Percentiles rank a stretch among this genome's conserved stretches.
Evolutionary conservation across 2,888 invertebrate genomes (phyloP).

Genomic region (Pseudoips prasinana): DNA sequence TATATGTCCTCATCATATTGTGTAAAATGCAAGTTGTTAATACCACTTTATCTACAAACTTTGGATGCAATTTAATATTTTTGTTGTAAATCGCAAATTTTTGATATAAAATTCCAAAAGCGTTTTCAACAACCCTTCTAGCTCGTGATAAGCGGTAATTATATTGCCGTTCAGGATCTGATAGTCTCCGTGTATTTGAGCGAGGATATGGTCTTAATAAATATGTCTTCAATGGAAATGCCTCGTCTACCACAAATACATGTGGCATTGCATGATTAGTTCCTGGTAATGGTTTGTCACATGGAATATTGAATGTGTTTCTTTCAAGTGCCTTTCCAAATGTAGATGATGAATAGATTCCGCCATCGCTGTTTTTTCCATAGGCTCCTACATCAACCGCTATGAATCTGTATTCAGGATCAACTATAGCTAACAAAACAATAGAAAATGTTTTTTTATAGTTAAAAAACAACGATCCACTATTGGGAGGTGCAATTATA

Average conservation of each 20-base stretch:
- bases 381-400: slow-evolving; percentile 38
- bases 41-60: slow-evolving; percentile 26
- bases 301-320: slow-evolving; percentile 25
- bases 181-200: slow-evolving; percentile 15
- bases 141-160: slow-evolving; percentile 24
- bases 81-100: slow-evolving; percentile 21
- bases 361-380: slow-evolving; percentile 41
- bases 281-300: slow-evolving; percentile 24
- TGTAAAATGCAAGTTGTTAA: slow-evolving; percentile 27
- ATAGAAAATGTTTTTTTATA: slow-evolving; percentile 15
- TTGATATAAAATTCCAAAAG: slow-evolving; percentile 25
- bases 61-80: slow-evolving; percentile 22
- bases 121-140: slow-evolving; percentile 24
- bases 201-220: slow-evolving; percentile 19
- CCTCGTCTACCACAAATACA: slow-evolving; percentile 35
- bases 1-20: slow-evolving; percentile 24
- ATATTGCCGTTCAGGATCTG: slow-evolving; percentile 23
- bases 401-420: slow-evolving; percentile 16
- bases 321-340: slow-evolving; percentile 16
- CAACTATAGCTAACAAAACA: slow-evolving; percentile 13
- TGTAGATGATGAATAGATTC: slow-evolving; percentile 15
- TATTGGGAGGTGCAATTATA: slow-evolving; percentile 14
- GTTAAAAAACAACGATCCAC: slow-evolving; percentile 11
- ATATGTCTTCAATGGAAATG: slow-evolving; percentile 28
- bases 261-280: slow-evolving; percentile 25